A percentile compares a stretch with the other conserved stretches of the same genome.
Evolutionary conservation across 2,888 invertebrate species (phyloP).

Genomic region (Allygus modestus): DNA sequence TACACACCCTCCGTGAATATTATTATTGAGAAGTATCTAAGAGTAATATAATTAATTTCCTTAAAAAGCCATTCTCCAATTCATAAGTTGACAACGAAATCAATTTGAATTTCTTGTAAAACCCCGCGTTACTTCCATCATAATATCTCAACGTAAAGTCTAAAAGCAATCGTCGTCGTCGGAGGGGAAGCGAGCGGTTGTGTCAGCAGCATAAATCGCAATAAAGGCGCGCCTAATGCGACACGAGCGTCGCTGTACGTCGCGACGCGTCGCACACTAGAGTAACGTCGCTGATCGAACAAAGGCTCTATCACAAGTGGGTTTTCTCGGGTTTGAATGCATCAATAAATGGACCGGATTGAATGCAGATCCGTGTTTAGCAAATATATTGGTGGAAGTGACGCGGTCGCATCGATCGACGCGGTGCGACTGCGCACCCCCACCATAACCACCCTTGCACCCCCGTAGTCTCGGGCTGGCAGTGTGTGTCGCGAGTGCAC

Average conservation of each 20-base stretch:
- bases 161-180: no score
- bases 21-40: no score
- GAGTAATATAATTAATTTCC: no score
- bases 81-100: no score
- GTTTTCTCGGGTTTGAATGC: slow-evolving; percentile 48
- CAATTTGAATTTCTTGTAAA: no score
- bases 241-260: not conserved
- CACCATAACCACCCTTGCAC: not conserved
- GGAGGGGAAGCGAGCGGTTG: not conserved
- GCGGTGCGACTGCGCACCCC: slow-evolving; percentile 40
- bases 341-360: slow-evolving; percentile 54
- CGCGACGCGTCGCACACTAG: not conserved
- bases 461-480: not conserved
- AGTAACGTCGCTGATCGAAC: not conserved
- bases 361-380: slow-evolving; percentile 58
- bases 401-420: slow-evolving; percentile 35
- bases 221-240: not conserved
- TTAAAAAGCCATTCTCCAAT: no score
- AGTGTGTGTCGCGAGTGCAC: not conserved
- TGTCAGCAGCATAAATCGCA: not conserved
- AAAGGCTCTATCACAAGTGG: slow-evolving; percentile 27
- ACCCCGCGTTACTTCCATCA: no score
- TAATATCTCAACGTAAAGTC: no score
- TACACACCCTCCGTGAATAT: no score
- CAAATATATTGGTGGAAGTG: slow-evolving; percentile 53